Base-by-base conservation (phyloP, 2,797 vertebrate species). In the Gastrophryne carolinensis region DNA sequence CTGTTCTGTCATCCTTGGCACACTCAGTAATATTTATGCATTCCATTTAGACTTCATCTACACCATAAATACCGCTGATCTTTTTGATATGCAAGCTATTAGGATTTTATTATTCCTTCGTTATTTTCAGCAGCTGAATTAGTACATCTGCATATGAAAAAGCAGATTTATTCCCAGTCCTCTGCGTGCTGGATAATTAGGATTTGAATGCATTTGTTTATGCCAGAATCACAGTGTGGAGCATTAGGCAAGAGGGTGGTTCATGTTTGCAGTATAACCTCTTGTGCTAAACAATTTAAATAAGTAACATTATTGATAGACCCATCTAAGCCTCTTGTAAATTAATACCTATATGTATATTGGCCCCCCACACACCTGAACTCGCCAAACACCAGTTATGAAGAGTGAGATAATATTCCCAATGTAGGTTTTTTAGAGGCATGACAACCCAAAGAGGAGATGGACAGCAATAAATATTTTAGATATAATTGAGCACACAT, bases 51-150 rank as follows among this genome's bases (percentile, higher is more conserved):
- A 89, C 81, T 84, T 82, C 79, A 82, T 82, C 84, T 83, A 86
- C 81, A 89, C 80, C 76, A 68, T 86, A 80, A 81, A 88, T 82
- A 85, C 85, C 87, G 82, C 84, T 89, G 84, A 88, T 88, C 85
- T 80, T 82, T 87, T 82, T 87, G 87, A 85, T 90, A 89, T 86
- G 81, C 84, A 89, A 84, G 82, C 84, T 89, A 88, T 91, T 91
- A 89, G 87, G 87, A 91, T 91, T 90, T 86, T 5, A 1, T 0
- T 2, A 1, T 19, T 39, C 23, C 24, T 26, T 23, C 23, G 49
- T 21, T 24, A 24, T 24, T 24, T 52, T 52, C 49, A 52, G 23
- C 49, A 3, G 49, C 19, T 41, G 13, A 41, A 41, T 15, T n/a
- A 6, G 12, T 23, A 21, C 19, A 52, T 52, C 24, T 52, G 21